Percentiles rank a stretch among this genome's conserved stretches.
Conservation (phyloP, 2,797 vertebrate species). For the Phyllotis vaccarum region DNA sequence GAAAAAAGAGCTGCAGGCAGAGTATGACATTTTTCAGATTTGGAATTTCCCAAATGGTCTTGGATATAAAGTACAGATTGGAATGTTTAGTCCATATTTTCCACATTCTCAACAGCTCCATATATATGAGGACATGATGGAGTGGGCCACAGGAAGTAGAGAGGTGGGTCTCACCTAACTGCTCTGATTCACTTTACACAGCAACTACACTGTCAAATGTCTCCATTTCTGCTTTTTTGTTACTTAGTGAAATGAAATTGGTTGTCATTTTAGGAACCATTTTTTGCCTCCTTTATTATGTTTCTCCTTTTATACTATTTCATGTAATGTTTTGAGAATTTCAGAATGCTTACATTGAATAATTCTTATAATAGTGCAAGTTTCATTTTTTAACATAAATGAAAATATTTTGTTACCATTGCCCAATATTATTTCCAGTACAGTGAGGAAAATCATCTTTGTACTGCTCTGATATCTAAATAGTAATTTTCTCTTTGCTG, state of each 20-base stretch:
- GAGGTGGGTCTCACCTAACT: not conserved
- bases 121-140: not conserved
- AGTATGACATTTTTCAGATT: not conserved
- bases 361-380: not conserved
- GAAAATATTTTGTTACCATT: not conserved
- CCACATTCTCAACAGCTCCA: not conserved
- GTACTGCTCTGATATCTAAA: not conserved
- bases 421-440: not conserved
- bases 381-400: not conserved
- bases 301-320: not conserved
- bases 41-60: not conserved
- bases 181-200: not conserved
- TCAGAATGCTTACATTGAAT: not conserved
- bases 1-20: not conserved
- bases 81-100: not conserved
- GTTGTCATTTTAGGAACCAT: not conserved
- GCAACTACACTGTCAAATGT: not conserved
- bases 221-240: not conserved
- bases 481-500: not conserved
- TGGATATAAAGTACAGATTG: not conserved
- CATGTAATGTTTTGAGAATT: not conserved
- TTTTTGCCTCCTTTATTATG: not conserved
- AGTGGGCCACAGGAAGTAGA: not conserved
- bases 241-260: not conserved
- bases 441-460: not conserved